phyloP scores from a whole-genome alignment of 2,888 invertebrate species.

The Cactoblastis cactorum region DNA sequence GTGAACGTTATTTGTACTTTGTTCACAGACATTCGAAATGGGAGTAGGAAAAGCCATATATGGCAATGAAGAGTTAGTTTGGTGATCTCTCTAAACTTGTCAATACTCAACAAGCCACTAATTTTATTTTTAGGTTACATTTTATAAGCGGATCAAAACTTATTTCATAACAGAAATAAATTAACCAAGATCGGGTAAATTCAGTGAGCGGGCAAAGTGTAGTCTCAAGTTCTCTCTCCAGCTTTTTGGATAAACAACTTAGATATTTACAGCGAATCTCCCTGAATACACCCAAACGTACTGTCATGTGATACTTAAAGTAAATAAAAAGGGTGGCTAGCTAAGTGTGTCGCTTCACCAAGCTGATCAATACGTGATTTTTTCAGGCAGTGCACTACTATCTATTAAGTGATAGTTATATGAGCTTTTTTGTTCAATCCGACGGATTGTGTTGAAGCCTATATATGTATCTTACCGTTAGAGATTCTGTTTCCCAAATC shows the following conservation, averaged over 20 bases:
- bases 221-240: constrained; percentile 9
- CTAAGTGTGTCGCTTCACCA: neutral
- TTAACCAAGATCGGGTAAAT: constrained; percentile 1
- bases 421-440: too few relatives aligned
- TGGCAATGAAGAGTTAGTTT: constrained; percentile 26
- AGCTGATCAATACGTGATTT: neutral
- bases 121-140: constrained; percentile 7
- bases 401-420: too few relatives aligned
- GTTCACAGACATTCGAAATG: constrained; percentile 39
- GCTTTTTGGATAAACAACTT: constrained; percentile 1
- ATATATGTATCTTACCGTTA: too few relatives aligned
- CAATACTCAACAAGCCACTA: constrained; percentile 7
- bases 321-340: constrained; percentile 10
- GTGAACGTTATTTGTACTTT: constrained; percentile 62
- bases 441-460: too few relatives aligned
- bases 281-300: constrained; percentile 2
- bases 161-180: constrained; percentile 6
- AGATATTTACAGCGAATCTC: constrained; percentile 1
- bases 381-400: neutral
- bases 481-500: too few relatives aligned
- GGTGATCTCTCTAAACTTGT: constrained; percentile 16
- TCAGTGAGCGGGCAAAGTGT: neutral
- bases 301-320: neutral
- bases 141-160: neutral
- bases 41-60: constrained; percentile 25